Evolutionary conservation across 2,888 invertebrate genomes (phyloP).

Genomic region (Cancer borealis): DNA sequence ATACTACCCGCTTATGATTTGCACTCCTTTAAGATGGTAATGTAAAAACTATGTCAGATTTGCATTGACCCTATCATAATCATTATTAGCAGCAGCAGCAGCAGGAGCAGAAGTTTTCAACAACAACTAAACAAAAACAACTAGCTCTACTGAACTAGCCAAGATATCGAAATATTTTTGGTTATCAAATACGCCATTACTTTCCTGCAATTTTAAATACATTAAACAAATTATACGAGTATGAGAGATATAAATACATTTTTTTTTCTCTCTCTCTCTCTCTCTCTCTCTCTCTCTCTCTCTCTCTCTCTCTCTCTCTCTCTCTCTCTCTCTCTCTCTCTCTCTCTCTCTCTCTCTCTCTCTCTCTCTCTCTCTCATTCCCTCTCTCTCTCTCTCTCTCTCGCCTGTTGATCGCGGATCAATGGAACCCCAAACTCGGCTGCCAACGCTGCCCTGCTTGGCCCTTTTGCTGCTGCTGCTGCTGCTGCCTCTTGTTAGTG

Average conservation of each 20-base stretch:
- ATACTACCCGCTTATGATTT: no score
- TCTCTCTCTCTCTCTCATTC: conserved; percentile 22
- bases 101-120: background rate
- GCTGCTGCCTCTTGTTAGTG: background rate
- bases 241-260: background rate
- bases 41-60: no score
- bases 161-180: background rate
- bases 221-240: background rate
- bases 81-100: background rate
- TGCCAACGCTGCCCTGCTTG: background rate
- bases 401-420: conserved; percentile 50
- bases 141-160: background rate
- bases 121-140: no score
- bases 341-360: conserved; percentile 32
- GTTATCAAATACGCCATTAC: background rate
- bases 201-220: background rate
- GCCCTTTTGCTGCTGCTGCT: no score
- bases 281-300: conserved; percentile 14
- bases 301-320: conserved; percentile 23
- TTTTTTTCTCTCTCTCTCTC: conserved; percentile 23
- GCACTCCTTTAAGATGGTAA: no score
- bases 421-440: conserved; percentile 38
- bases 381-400: conserved; percentile 30
- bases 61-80: background rate
- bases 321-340: conserved; percentile 22